These are phyloP conservation scores for Acholoe squamosa DNA, from an alignment of 2,888 invertebrate genomes.

Conservation along the genomic window DNA sequence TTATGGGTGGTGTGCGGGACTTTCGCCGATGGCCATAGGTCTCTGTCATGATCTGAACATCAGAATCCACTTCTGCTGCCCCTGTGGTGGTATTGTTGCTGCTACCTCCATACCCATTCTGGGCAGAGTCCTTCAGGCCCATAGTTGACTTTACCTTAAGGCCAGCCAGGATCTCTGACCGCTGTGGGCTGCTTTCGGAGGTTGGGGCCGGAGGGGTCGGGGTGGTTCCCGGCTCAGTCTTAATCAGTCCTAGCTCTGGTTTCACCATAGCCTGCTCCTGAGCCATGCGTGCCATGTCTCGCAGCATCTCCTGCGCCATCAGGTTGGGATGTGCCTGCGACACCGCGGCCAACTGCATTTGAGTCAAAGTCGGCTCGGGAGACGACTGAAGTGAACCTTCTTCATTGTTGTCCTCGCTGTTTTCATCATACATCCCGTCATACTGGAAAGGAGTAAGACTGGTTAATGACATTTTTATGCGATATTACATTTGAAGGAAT, in stretches of 20 bases:
- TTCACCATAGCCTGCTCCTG: constrained; percentile 62
- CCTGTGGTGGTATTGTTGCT: not conserved
- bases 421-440: constrained; percentile 57
- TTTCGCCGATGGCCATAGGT: constrained; percentile 41
- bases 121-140: not conserved
- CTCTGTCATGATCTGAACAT: constrained; percentile 53
- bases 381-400: constrained; percentile 59
- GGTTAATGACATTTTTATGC: no score
- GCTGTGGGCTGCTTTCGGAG: not conserved
- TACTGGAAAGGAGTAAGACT: constrained; percentile 42
- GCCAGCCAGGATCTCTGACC: constrained; percentile 47
- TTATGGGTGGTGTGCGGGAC: constrained; percentile 7
- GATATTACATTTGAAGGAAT: no score
- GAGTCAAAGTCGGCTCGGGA: constrained; percentile 53
- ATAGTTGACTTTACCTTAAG: constrained; percentile 35
- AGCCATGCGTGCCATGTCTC: constrained; percentile 67
- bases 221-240: not conserved
- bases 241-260: constrained; percentile 49
- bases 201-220: not conserved
- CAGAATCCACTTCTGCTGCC: constrained; percentile 53
- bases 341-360: constrained; percentile 54
- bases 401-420: constrained; percentile 38
- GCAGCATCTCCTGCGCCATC: constrained; percentile 67
- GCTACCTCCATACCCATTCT: not conserved
- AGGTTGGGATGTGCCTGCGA: constrained; percentile 60